phyloP scores from a whole-genome alignment of 2,888 invertebrate species.

The Athripsodes cinereus region DNA sequence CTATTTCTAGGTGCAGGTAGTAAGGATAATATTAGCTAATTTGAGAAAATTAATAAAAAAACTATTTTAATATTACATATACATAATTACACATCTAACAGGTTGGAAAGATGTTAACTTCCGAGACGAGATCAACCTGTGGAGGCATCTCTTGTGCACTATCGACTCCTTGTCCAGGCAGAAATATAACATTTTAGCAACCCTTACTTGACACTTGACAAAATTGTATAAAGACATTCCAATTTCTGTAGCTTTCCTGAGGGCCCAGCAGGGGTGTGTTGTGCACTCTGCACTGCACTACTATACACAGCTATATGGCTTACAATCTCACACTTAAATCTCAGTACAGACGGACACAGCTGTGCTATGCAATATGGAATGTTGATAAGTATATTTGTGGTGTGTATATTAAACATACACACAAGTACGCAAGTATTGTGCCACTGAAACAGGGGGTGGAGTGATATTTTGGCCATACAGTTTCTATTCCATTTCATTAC shows the following conservation, averaged over 20 bases:
- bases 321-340: too few species aligned
- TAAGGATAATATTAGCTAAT: slow-evolving; percentile 13
- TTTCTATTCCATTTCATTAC: too few species aligned
- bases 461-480: too few species aligned
- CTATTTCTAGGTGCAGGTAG: not conserved
- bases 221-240: slow-evolving; percentile 14
- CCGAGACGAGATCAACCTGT: not conserved
- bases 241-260: not conserved
- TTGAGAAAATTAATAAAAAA: slow-evolving; percentile 18
- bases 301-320: too few species aligned
- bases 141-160: not conserved
- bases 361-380: not conserved
- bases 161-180: slow-evolving; percentile 1
- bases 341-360: not conserved
- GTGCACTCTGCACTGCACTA: too few species aligned
- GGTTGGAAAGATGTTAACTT: slow-evolving; percentile 17
- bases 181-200: slow-evolving; percentile 11
- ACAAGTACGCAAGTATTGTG: too few species aligned
- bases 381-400: not conserved
- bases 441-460: too few species aligned
- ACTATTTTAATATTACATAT: slow-evolving; percentile 15
- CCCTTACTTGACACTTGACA: slow-evolving; percentile 21
- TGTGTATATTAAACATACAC: not conserved
- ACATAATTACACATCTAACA: slow-evolving; percentile 10
- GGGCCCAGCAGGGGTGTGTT: too few species aligned